phyloP scores from a whole-genome alignment of 2,888 invertebrate genomes.

The Boloria selene region DNA sequence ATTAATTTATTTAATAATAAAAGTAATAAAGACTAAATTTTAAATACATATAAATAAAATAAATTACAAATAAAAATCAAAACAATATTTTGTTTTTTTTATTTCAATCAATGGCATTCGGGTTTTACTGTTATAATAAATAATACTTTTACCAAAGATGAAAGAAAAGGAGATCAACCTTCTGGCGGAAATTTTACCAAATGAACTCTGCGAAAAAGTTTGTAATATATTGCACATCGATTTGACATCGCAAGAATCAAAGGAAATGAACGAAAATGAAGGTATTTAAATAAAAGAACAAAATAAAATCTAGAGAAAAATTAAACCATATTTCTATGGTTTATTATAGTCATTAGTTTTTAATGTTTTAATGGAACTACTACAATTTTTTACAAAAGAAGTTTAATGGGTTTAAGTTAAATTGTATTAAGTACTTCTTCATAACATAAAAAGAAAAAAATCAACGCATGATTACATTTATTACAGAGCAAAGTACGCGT shows the following conservation, averaged over 20 bases:
- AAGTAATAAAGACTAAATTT: no score
- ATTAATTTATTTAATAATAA: no score
- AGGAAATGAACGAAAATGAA: conserved; percentile 40
- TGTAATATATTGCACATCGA: conserved; percentile 63
- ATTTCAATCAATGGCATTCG: no score
- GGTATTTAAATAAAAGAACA: conserved; percentile 43
- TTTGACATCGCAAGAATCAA: conserved; percentile 32
- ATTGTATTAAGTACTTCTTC: no score
- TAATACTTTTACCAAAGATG: conserved; percentile 44
- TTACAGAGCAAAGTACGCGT: conserved; percentile 46
- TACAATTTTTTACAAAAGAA: no score
- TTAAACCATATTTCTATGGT: not conserved
- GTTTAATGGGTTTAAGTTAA: no score
- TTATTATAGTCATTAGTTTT: no score
- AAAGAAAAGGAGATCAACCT: conserved; percentile 54
- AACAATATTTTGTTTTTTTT: not conserved
- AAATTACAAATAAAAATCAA: no score
- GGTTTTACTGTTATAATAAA: not conserved
- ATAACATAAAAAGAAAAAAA: conserved; percentile 35
- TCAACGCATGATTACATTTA: conserved; percentile 26
- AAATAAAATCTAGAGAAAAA: not conserved
- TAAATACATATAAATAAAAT: no score
- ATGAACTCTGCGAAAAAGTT: conserved; percentile 64
- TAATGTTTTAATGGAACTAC: no score
- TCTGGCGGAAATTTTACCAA: conserved; percentile 62